Evolutionary conservation across 1,140 invertebrate species (phyloP).

Genomic region (Cydia amplana): DNA sequence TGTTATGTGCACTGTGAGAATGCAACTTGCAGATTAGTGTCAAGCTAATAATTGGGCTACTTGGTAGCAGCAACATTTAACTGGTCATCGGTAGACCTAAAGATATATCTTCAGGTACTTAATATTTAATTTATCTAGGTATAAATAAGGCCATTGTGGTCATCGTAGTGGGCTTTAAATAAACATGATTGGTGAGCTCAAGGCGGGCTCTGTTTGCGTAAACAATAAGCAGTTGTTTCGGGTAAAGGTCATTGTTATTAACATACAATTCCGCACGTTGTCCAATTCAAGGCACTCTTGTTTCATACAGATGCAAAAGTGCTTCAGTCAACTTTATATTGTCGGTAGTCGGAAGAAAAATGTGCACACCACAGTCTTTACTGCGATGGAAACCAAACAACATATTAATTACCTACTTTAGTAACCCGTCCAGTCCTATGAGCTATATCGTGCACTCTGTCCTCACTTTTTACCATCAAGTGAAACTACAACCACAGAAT

Average conservation of each 20-base stretch:
- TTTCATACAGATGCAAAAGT: not conserved
- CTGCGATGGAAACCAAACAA: not conserved
- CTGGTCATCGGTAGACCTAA: not conserved
- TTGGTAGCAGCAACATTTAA: not conserved
- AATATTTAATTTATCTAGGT: too few relatives aligned
- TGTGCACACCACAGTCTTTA: too few relatives aligned
- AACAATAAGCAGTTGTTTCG: constrained; percentile 17
- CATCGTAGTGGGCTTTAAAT: not conserved
- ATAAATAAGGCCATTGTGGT: not conserved
- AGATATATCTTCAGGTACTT: too few relatives aligned
- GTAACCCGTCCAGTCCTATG: too few relatives aligned
- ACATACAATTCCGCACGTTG: constrained; percentile 21
- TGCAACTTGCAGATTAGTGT: not conserved
- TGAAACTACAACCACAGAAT: too few relatives aligned
- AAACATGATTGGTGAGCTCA: constrained; percentile 2
- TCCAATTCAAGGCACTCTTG: constrained; percentile 25
- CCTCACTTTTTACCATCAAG: too few relatives aligned
- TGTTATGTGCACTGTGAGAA: constrained; percentile 6
- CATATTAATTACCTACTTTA: not conserved
- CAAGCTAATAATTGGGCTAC: constrained; percentile 7
- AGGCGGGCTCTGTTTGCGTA: not conserved
- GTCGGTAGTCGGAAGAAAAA: not conserved
- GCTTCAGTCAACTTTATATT: not conserved
- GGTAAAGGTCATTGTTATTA: constrained; percentile 27
- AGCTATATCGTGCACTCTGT: too few relatives aligned